Conservation (phyloP, 64 coral and sea anemone genomes). For the Astreopora myriophthalma region DNA sequence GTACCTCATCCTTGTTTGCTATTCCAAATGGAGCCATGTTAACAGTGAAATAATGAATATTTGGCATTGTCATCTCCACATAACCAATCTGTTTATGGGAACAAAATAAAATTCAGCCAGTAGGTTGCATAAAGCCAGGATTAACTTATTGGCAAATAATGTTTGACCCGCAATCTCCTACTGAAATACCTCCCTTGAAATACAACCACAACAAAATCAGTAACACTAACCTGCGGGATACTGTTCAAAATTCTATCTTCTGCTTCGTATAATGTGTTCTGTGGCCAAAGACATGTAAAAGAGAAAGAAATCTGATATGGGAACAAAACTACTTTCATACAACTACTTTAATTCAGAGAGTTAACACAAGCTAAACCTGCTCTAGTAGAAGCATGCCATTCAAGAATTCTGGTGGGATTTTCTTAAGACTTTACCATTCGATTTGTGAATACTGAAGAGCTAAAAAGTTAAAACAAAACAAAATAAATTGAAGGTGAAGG, state of each 20-base stretch:
- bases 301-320: not conserved
- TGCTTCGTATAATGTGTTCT: constrained; percentile 76
- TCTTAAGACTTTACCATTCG: no score
- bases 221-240: constrained; percentile 53
- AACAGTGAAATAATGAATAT: constrained; percentile 84
- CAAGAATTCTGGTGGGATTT: not conserved
- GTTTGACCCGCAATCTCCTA: not conserved
- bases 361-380: not conserved
- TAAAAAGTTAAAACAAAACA: no score
- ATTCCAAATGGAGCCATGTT: constrained; percentile 94
- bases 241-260: constrained; percentile 53
- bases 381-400: not conserved
- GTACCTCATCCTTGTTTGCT: constrained; percentile 84
- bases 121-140: not conserved
- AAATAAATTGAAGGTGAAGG: no score
- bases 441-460: no score
- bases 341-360: no score
- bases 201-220: not conserved
- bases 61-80: constrained; percentile 80
- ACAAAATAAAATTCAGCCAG: not conserved
- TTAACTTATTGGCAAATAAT: not conserved
- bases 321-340: not conserved
- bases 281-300: not conserved
- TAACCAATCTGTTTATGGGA: constrained; percentile 62
- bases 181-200: not conserved